Evolutionary conservation across 1,140 invertebrate species (phyloP).

Genomic region (Eriosoma lanigerum): DNA sequence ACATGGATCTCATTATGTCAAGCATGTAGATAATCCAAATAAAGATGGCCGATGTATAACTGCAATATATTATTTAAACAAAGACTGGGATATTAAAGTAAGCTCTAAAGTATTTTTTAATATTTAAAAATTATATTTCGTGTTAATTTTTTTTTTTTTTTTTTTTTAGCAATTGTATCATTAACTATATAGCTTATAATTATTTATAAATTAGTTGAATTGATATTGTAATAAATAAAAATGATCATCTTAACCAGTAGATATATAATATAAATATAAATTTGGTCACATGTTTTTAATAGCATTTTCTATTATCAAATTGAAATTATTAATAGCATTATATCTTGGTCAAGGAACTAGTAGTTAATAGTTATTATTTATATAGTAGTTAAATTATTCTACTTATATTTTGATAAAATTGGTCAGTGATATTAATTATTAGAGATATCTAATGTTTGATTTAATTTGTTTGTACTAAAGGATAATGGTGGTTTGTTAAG

Average conservation of each 20-base stretch:
- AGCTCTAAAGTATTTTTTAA: conserved; percentile 41
- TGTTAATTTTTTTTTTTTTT: not conserved
- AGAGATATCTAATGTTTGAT: not conserved
- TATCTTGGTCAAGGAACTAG: not conserved
- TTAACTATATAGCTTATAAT: not conserved
- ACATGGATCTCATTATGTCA: conserved; percentile 87
- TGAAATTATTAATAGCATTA: not conserved
- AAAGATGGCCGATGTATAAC: conserved; percentile 91
- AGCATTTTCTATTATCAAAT: not conserved
- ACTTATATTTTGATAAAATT: not conserved
- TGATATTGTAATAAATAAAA: not conserved
- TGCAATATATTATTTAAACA: conserved; percentile 94
- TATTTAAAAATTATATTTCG: not conserved
- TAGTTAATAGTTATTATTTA: not conserved
- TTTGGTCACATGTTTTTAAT: not conserved
- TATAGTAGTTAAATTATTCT: not conserved
- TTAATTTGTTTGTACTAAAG: conserved; percentile 57
- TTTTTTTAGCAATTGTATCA: not conserved
- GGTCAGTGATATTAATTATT: not conserved
- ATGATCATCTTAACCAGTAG: not conserved
- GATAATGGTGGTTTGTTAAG: conserved; percentile 72
- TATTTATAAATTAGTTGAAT: not conserved
- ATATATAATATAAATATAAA: too few species aligned
- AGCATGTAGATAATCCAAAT: conserved; percentile 98
- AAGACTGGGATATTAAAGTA: conserved; percentile 82